phyloP scores from a whole-genome alignment of 23 tunicate species.

The Styela clava region DNA sequence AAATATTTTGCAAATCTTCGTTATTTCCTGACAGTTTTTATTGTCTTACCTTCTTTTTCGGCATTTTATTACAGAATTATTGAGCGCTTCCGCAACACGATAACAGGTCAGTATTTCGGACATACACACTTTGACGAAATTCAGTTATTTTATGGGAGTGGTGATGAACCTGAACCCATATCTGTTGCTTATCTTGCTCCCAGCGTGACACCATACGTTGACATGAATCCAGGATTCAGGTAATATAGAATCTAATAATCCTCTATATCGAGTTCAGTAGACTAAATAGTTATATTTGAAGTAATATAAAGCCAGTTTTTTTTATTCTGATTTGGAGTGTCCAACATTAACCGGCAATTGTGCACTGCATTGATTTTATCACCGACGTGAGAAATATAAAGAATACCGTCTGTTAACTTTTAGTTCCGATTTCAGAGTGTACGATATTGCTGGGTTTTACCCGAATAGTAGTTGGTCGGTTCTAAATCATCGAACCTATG shows the following conservation, averaged over 20 bases:
- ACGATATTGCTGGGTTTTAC: conserved; percentile 34
- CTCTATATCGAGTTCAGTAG: background rate
- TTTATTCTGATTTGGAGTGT: too few species aligned
- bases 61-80: conserved; percentile 48
- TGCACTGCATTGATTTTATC: too few species aligned
- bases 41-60: too few species aligned
- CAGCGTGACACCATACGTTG: conserved; percentile 50
- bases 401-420: too few species aligned
- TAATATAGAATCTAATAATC: background rate
- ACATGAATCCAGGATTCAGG: conserved; percentile 71
- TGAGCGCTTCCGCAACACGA: conserved; percentile 34
- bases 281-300: too few species aligned
- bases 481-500: conserved; percentile 44
- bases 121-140: conserved; percentile 65
- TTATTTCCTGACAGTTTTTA: too few species aligned
- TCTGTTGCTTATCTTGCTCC: conserved; percentile 66
- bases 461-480: conserved; percentile 35
- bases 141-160: conserved; percentile 22
- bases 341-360: too few species aligned
- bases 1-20: too few species aligned
- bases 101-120: conserved; percentile 61
- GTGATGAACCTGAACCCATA: conserved; percentile 6
- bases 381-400: too few species aligned
- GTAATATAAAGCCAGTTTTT: too few species aligned
- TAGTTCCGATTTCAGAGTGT: conserved; percentile 42